A percentile compares a stretch with the other conserved stretches of the same genome.
phyloP scores from a whole-genome alignment of 64 coral and sea anemone species.

The Pachyseris speciosa region DNA sequence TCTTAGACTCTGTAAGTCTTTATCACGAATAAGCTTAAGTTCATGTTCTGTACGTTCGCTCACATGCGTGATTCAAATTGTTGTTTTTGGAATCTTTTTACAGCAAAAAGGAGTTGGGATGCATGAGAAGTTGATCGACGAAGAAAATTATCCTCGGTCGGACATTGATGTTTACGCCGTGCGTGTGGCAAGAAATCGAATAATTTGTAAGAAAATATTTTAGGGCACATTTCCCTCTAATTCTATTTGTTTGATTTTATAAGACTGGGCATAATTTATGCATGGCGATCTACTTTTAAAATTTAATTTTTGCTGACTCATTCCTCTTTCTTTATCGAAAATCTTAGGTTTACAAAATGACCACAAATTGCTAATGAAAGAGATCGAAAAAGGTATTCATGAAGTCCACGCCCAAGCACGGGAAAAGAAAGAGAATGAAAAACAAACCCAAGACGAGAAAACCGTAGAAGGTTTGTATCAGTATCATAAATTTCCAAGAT shows the following conservation, averaged over 20 bases:
- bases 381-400: slow-evolving; percentile 96
- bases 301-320: slow-evolving; percentile 18
- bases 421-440: slow-evolving; percentile 59
- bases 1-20: slow-evolving; percentile 83
- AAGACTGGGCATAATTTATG: background rate
- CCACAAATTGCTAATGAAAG: slow-evolving; percentile 92
- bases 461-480: slow-evolving; percentile 51
- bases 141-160: slow-evolving; percentile 86
- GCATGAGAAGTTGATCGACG: slow-evolving; percentile 82
- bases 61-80: background rate
- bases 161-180: slow-evolving; percentile 97
- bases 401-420: slow-evolving; percentile 80
- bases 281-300: too few relatives aligned
- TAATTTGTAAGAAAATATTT: slow-evolving; percentile 88
- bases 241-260: background rate
- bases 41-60: background rate
- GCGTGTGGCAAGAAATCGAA: slow-evolving; percentile 89
- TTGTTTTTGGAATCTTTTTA: background rate
- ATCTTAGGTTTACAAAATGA: slow-evolving; percentile 95
- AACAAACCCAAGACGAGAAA: slow-evolving; percentile 33
- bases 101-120: slow-evolving; percentile 98
- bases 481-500: background rate
- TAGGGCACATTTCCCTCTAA: background rate
- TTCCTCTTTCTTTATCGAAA: too few relatives aligned
- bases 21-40: background rate